Evolutionary conservation across 2,888 invertebrate species (phyloP).

Genomic region (Galeopsomyia nigrocyanea): DNA sequence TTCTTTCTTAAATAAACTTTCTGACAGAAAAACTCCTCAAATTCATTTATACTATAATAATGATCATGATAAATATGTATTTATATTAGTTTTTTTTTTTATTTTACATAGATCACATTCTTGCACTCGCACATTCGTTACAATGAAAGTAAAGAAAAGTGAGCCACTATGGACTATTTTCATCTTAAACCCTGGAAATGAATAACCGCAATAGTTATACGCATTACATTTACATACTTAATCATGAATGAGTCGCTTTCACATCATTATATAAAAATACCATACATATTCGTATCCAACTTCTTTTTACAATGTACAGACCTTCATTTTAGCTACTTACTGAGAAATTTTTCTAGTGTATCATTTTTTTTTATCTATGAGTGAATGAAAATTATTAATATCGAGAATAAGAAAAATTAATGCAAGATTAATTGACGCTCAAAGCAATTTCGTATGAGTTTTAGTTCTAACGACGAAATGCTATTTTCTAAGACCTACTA

Average conservation of each 20-base stretch:
- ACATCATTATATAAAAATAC: conserved; percentile 48
- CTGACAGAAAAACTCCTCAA: not conserved
- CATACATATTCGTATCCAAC: conserved; percentile 44
- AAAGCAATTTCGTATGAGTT: conserved; percentile 32
- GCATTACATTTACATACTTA: conserved; percentile 38
- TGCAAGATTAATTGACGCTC: conserved; percentile 24
- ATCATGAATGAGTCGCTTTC: conserved; percentile 40
- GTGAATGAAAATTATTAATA: conserved; percentile 8
- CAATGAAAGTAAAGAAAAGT: conserved; percentile 25
- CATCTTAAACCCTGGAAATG: conserved; percentile 30
- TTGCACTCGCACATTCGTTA: conserved; percentile 28
- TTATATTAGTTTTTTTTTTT: conserved; percentile 35
- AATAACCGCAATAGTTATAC: conserved; percentile 25
- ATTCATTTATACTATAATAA: conserved; percentile 27
- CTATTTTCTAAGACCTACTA: conserved; percentile 27
- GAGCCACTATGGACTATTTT: conserved; percentile 27
- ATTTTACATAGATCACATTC: conserved; percentile 28
- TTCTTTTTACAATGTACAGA: conserved; percentile 49
- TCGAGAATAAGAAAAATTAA: conserved; percentile 5
- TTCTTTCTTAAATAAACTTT: conserved; percentile 34
- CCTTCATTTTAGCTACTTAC: conserved; percentile 39
- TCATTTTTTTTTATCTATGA: conserved; percentile 14
- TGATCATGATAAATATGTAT: conserved; percentile 22
- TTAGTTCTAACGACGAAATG: not conserved
- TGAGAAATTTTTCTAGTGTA: conserved; percentile 26